These are phyloP conservation scores for Antechinus flavipes DNA, from an alignment of 2,113 vertebrate species.

Conservation along the genomic window DNA sequence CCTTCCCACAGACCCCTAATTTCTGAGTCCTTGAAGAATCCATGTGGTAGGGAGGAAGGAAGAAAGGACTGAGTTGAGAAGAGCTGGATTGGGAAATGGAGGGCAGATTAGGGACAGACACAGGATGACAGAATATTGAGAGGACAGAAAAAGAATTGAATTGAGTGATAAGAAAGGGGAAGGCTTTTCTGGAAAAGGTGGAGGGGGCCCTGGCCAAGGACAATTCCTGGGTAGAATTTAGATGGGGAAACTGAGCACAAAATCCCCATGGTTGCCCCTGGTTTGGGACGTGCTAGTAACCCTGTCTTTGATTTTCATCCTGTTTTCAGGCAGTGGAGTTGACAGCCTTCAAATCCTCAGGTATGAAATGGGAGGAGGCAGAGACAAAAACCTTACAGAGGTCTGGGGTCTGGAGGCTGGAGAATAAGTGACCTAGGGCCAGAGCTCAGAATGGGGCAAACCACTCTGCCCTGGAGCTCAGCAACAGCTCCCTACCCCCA, in stretches of 20 bases:
- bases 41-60: background rate
- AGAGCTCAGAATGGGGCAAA: background rate
- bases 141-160: background rate
- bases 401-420: too few species aligned
- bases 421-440: background rate
- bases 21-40: background rate
- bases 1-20: background rate
- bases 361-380: constrained; percentile 72
- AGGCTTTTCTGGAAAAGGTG: background rate
- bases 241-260: background rate
- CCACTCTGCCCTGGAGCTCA: background rate
- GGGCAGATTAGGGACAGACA: background rate
- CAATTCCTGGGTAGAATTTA: background rate
- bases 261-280: background rate
- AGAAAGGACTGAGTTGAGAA: background rate
- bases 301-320: background rate
- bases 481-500: background rate
- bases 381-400: background rate
- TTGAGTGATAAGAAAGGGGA: background rate
- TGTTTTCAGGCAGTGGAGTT: constrained; percentile 91
- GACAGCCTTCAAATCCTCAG: constrained; percentile 93
- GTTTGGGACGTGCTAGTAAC: background rate
- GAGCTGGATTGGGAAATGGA: background rate
- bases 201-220: background rate
- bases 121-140: background rate